Percentiles rank a stretch among this genome's conserved stretches.
phyloP scores from a whole-genome alignment of 2,888 invertebrate genomes.

The Cotesia congregata region DNA sequence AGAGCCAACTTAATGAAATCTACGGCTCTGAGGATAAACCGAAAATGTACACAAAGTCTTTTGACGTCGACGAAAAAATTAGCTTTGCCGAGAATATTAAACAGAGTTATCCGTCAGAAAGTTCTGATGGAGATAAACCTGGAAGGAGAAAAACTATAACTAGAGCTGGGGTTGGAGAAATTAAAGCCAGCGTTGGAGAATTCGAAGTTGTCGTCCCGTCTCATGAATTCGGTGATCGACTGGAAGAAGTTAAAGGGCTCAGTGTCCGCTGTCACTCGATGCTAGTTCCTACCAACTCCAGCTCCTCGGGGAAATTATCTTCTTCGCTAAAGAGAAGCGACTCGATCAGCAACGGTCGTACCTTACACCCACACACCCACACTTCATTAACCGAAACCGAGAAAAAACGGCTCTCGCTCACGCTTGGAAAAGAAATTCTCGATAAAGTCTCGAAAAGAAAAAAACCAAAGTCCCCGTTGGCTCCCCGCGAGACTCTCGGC shows the following conservation, averaged over 20 bases:
- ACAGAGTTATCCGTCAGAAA: neutral
- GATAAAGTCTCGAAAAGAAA: slow-evolving; percentile 74
- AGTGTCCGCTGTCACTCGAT: slow-evolving; percentile 68
- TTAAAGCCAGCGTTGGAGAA: slow-evolving; percentile 30
- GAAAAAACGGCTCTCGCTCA: slow-evolving; percentile 81
- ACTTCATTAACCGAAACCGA: slow-evolving; percentile 76
- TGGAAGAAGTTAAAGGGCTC: slow-evolving; percentile 54
- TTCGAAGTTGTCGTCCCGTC: slow-evolving; percentile 64
- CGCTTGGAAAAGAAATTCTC: slow-evolving; percentile 81
- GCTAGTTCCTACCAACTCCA: slow-evolving; percentile 53
- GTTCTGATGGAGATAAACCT: too few species aligned
- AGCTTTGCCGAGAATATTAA: slow-evolving; percentile 7
- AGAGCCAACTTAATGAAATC: slow-evolving; percentile 85
- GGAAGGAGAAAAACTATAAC: neutral
- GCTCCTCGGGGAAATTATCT: slow-evolving; percentile 41
- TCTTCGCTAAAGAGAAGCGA: slow-evolving; percentile 55
- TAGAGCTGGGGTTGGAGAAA: neutral
- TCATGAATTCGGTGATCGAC: slow-evolving; percentile 45
- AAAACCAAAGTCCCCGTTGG: slow-evolving; percentile 56
- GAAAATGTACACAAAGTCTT: slow-evolving; percentile 38
- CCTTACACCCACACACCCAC: slow-evolving; percentile 49
- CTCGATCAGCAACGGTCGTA: slow-evolving; percentile 57
- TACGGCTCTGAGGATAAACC: slow-evolving; percentile 76
- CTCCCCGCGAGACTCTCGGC: slow-evolving; percentile 69
- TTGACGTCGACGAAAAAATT: slow-evolving; percentile 27